Base-by-base conservation (phyloP, 1,140 invertebrate species). In the Samia ricini region DNA sequence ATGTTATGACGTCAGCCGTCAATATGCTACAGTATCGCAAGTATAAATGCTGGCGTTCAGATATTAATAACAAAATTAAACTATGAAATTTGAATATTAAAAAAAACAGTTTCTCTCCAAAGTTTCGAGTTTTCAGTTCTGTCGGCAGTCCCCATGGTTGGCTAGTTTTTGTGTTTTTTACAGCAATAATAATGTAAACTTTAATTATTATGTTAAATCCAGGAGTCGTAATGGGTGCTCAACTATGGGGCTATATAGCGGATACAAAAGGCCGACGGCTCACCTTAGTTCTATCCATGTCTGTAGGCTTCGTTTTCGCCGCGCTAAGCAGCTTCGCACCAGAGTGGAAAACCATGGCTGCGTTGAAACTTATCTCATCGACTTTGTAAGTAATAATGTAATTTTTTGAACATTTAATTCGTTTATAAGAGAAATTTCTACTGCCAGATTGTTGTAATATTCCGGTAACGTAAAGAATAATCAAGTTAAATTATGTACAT, bases 171-270 rank as follows among this genome's bases (percentile, higher is more conserved):
- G n/a, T n/a, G n/a, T n/a, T n/a, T n/a, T n/a, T n/a, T n/a, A n/a
- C n/a, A n/a, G n/a, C n/a, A n/a, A n/a, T n/a, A n/a, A n/a, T n/a
- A n/a, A n/a, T 0, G 4, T 52, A 20, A 52, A 4, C 18, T 20
- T 19, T 52, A 52, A 52, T 52, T 52, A 19, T 3, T 52, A 20
- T 52, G 10, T 52, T 52, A 18, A 19, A n/a, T 52, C 65, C 51
- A 22, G 87, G 87, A 6, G 87, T 88, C 26, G 87, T 89, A 0
- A 64, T 77, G 0, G 87, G 87, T 4, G 83, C 87, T 4, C 85
- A 88, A 52, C 74, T 96, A 2, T 96, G 96, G 95, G 96, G 96
- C 8, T 95, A 94, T 42, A 76, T 97, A 6, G 94, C 95, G 0
- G 96, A 97, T 75, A 93, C 94, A 0, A 91, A 93, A 56, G 96